Conservation (phyloP, 1,140 invertebrate species). For the Chlorops oryzae region DNA sequence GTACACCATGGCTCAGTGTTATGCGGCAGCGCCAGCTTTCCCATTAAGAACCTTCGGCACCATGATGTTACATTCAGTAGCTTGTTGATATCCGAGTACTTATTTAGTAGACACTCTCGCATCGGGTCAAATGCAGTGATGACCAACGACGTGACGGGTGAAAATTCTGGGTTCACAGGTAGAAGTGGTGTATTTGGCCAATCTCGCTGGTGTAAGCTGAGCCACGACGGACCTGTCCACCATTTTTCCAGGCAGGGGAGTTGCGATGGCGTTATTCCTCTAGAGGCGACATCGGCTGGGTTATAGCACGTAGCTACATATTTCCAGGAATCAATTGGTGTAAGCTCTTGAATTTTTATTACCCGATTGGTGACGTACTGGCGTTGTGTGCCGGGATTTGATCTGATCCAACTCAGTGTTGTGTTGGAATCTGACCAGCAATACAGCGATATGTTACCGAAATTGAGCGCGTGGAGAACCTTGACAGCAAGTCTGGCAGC, state of each 20-base stretch:
- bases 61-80: background rate
- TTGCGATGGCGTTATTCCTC: conserved; percentile 11
- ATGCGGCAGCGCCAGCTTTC: background rate
- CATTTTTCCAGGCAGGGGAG: no score
- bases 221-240: no score
- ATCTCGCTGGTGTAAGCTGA: background rate
- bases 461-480: background rate
- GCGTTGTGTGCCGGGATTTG: background rate
- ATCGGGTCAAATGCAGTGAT: no score
- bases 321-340: background rate
- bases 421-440: background rate
- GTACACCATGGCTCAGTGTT: background rate
- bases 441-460: background rate
- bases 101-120: background rate
- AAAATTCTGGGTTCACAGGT: no score
- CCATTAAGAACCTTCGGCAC: background rate
- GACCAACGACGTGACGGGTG: no score
- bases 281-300: conserved; percentile 23
- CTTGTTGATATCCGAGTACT: background rate
- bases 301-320: conserved; percentile 15
- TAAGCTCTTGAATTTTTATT: background rate
- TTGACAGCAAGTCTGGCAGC: conserved; percentile 19
- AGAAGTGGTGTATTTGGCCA: background rate
- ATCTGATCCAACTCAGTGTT: background rate
- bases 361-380: background rate